These are phyloP conservation scores for Lanius collurio DNA, from an alignment of 2,113 vertebrate genomes.

Conservation along the genomic window DNA sequence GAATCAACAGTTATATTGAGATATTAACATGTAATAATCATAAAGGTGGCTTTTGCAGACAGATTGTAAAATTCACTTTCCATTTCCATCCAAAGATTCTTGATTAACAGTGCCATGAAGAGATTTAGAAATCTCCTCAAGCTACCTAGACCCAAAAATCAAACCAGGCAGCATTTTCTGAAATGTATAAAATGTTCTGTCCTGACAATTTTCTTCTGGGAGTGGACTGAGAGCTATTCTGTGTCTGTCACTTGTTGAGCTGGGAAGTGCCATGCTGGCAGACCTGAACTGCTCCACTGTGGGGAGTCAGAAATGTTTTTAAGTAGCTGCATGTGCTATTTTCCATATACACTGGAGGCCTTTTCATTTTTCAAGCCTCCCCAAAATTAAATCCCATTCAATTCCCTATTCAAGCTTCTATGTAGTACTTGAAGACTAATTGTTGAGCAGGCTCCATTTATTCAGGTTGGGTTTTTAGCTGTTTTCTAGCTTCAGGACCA, in stretches of 20 bases:
- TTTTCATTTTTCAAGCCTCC: background rate
- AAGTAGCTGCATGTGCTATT: background rate
- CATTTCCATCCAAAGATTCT: background rate
- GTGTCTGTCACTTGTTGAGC: background rate
- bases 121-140: background rate
- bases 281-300: background rate
- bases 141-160: background rate
- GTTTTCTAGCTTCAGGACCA: background rate
- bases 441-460: background rate
- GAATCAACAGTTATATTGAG: no score
- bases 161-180: background rate
- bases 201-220: background rate
- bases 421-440: background rate
- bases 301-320: background rate
- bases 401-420: background rate
- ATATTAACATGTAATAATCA: background rate
- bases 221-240: background rate
- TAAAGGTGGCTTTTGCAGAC: background rate
- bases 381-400: background rate
- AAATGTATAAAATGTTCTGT: background rate
- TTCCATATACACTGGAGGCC: background rate
- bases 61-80: background rate
- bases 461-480: background rate
- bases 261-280: constrained; percentile 8
- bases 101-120: background rate